Percentiles rank a stretch among this genome's conserved stretches.
These are phyloP conservation scores for Gambelia wislizenii DNA, from an alignment of 2,797 vertebrate species.

Conservation along the genomic window DNA sequence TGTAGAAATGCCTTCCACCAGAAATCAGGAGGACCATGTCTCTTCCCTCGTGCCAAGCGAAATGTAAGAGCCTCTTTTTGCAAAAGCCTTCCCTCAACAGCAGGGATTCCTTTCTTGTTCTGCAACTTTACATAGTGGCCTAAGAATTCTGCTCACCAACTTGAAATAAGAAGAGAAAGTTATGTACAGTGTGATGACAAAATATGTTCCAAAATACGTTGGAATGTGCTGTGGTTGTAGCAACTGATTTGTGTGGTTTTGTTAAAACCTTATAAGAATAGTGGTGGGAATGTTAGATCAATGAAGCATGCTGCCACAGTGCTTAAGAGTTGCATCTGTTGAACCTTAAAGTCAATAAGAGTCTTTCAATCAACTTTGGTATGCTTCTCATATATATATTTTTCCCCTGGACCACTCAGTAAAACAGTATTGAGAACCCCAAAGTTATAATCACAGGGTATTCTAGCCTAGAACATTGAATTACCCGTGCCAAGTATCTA, in stretches of 20 bases:
- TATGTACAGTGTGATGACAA: background rate
- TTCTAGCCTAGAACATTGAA: background rate
- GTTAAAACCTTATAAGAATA: background rate
- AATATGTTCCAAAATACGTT: background rate
- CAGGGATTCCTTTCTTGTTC: background rate
- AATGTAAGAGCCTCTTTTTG: slow-evolving; percentile 28
- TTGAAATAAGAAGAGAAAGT: slow-evolving; percentile 29
- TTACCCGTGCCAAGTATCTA: background rate
- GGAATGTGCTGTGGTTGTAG: background rate
- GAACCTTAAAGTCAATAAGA: background rate
- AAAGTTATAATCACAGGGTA: background rate
- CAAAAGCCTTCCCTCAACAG: slow-evolving; percentile 16
- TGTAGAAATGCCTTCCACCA: background rate
- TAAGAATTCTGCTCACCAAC: background rate
- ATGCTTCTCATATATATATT: background rate
- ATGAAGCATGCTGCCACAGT: background rate
- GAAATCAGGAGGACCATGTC: slow-evolving; percentile 16
- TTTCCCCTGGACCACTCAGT: background rate
- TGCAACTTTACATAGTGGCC: background rate
- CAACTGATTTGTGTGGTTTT: background rate
- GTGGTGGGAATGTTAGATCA: too few relatives aligned
- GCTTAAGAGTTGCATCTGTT: background rate
- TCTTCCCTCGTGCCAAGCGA: slow-evolving; percentile 42
- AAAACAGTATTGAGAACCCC: background rate
- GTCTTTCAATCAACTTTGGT: background rate